Evolutionary conservation across 2,888 invertebrate species (phyloP).

Genomic region (Myopa tessellatipennis): DNA sequence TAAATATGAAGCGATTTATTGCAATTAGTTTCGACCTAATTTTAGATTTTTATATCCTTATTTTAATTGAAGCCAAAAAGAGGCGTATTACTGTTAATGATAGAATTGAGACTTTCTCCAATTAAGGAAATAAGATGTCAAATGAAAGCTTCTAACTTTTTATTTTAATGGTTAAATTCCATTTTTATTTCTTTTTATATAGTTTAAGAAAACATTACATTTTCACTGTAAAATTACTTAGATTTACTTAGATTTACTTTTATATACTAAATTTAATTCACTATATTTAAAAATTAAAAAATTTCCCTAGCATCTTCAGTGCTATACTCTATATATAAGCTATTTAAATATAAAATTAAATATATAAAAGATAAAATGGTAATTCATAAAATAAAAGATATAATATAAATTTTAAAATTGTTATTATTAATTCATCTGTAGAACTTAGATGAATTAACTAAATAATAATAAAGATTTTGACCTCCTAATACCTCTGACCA

Average conservation of each 20-base stretch:
- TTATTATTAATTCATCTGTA: conserved; percentile 41
- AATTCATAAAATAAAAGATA: conserved; percentile 51
- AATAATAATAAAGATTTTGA: neutral
- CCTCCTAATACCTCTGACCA: neutral
- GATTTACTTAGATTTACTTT: conserved; percentile 64
- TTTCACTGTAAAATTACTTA: conserved; percentile 76
- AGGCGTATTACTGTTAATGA: conserved; percentile 72
- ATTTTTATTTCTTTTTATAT: conserved; percentile 61
- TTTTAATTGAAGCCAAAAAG: conserved; percentile 68
- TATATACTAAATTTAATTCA: conserved; percentile 60
- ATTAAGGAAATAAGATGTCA: conserved; percentile 61
- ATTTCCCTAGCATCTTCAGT: conserved; percentile 61
- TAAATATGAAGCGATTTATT: too few relatives aligned
- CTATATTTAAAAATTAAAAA: conserved; percentile 57
- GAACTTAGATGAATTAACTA: conserved; percentile 49
- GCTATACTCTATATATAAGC: conserved; percentile 62
- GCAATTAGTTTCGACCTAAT: too few relatives aligned
- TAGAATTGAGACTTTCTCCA: conserved; percentile 62
- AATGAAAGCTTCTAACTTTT: conserved; percentile 76
- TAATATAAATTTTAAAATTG: too few relatives aligned
- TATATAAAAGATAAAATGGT: conserved; percentile 42
- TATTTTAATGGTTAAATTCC: conserved; percentile 63
- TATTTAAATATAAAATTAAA: conserved; percentile 61
- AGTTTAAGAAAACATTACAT: conserved; percentile 76
- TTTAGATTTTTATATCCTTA: too few relatives aligned